These are phyloP conservation scores for Conops quadrifasciatus DNA, from an alignment of 2,888 invertebrate species.

Conservation along the genomic window DNA sequence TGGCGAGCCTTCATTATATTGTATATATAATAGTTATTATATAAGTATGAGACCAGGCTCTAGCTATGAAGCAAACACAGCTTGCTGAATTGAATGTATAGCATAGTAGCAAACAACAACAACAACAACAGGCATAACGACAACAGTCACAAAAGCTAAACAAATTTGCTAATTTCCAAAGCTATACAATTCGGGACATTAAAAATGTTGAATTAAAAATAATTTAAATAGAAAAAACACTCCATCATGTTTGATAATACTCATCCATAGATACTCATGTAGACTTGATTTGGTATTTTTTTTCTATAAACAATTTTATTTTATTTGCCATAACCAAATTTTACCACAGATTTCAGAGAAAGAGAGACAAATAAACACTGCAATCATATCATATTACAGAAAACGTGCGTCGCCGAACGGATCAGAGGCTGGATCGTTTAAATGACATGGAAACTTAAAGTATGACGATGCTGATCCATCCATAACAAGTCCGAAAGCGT, in stretches of 20 bases:
- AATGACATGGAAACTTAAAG: too few relatives aligned
- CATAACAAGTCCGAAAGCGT: neutral
- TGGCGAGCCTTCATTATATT: neutral
- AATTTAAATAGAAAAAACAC: too few relatives aligned
- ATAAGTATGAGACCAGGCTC: neutral
- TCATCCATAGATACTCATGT: too few relatives aligned
- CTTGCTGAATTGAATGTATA: neutral
- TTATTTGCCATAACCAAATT: neutral
- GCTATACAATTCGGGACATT: neutral
- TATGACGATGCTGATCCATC: too few relatives aligned
- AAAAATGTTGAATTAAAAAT: slow-evolving; percentile 3
- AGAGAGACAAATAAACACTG: too few relatives aligned
- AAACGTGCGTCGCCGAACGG: neutral
- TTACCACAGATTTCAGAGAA: too few relatives aligned
- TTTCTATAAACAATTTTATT: too few relatives aligned
- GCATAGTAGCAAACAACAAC: slow-evolving; percentile 2
- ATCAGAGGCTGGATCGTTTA: neutral
- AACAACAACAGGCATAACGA: neutral
- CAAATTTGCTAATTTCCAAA: neutral
- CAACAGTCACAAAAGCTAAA: neutral
- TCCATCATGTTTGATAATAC: too few relatives aligned
- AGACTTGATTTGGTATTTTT: too few relatives aligned
- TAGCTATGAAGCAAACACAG: neutral
- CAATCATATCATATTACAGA: too few relatives aligned
- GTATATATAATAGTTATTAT: neutral